Conservation (phyloP, 2,113 vertebrate genomes). For the Reinhardtius hippoglossoides region DNA sequence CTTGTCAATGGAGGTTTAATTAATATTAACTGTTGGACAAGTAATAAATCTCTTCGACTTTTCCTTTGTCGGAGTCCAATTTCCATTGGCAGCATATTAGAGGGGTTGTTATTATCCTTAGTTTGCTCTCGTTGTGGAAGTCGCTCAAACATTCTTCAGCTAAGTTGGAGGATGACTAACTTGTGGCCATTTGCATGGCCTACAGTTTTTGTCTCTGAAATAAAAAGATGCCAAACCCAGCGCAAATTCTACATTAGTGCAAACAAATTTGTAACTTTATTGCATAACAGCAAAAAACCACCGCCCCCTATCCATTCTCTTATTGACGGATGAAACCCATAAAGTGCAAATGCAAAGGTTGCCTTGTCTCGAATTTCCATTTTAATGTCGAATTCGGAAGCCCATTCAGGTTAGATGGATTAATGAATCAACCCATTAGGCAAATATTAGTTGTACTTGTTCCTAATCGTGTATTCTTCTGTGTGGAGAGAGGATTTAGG, state of each 20-base stretch:
- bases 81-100: conserved; percentile 46
- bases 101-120: conserved; percentile 45
- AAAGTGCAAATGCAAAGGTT: conserved; percentile 86
- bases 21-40: conserved; percentile 35
- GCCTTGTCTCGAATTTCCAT: conserved; percentile 51
- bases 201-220: conserved; percentile 74
- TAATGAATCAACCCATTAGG: conserved; percentile 12
- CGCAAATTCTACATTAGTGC: conserved; percentile 73
- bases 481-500: conserved; percentile 38
- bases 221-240: conserved; percentile 56
- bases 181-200: conserved; percentile 60
- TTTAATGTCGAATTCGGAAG: conserved; percentile 52
- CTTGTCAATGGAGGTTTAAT: conserved; percentile 30
- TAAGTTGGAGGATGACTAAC: conserved; percentile 55
- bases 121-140: conserved; percentile 48
- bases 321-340: conserved; percentile 81
- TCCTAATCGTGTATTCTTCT: background rate
- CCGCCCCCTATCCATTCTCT: conserved; percentile 51
- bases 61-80: conserved; percentile 43
- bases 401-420: conserved; percentile 31
- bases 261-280: conserved; percentile 76
- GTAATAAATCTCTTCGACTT: conserved; percentile 15
- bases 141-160: conserved; percentile 54
- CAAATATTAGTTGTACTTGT: conserved; percentile 26
- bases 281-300: conserved; percentile 83